phyloP scores from a whole-genome alignment of 2,113 vertebrate species.

The Balaeniceps rex region DNA sequence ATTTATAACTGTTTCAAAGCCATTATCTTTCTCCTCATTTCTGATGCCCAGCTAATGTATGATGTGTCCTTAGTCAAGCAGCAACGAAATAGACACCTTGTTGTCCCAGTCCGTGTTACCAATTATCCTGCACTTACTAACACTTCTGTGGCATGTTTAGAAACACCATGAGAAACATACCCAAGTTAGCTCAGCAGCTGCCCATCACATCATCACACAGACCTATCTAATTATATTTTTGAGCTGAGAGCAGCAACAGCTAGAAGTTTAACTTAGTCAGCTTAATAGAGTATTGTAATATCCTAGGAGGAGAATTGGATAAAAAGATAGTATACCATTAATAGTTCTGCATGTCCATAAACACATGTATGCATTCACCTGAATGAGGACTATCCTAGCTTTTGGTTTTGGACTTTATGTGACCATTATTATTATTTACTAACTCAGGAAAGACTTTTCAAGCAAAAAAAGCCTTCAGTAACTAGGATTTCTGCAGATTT shows the following conservation, averaged over 20 bases:
- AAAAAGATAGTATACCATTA: neutral
- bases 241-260: neutral
- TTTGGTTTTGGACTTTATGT: neutral
- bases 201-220: neutral
- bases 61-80: neutral
- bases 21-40: neutral
- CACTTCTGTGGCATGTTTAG: neutral
- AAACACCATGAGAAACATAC: neutral
- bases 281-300: neutral
- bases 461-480: neutral
- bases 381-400: neutral
- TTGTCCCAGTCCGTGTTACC: neutral
- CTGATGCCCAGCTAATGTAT: neutral
- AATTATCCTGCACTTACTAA: neutral
- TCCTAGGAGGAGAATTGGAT: neutral
- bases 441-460: neutral
- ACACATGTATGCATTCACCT: neutral
- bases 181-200: neutral
- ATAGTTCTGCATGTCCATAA: neutral
- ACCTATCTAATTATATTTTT: neutral
- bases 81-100: neutral
- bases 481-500: neutral
- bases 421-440: neutral
- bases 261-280: neutral
- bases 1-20: neutral